phyloP scores from a whole-genome alignment of 2,797 vertebrate genomes.

The Euthynnus affinis region DNA sequence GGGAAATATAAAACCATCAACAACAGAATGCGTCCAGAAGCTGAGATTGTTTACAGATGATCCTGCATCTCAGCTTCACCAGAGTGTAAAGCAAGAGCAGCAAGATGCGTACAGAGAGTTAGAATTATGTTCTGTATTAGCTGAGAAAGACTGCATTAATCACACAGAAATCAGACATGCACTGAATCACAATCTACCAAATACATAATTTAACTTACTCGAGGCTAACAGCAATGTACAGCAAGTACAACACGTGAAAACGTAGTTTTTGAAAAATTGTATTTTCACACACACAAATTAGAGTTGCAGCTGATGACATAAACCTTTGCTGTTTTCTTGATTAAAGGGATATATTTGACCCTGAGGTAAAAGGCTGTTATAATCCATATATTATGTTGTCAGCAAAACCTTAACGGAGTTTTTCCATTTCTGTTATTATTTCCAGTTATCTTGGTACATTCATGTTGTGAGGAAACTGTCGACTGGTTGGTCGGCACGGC shows the following conservation, averaged over 20 bases:
- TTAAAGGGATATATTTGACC: not conserved
- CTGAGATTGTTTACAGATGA: slow-evolving; percentile 24
- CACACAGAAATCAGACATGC: not conserved
- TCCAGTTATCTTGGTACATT: not conserved
- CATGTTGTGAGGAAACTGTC: not conserved
- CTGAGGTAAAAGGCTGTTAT: not conserved
- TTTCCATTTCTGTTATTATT: not conserved
- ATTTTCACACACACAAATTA: slow-evolving; percentile 1
- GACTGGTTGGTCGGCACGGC: not conserved
- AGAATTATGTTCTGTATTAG: not conserved
- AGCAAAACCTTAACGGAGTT: not conserved
- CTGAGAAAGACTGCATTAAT: slow-evolving; percentile 6
- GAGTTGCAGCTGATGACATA: not conserved
- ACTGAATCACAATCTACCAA: slow-evolving; percentile 1
- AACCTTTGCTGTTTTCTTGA: not conserved
- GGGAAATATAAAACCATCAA: not conserved
- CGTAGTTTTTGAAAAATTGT: not conserved
- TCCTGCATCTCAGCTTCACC: not conserved
- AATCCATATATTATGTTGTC: not conserved
- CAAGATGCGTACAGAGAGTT: slow-evolving; percentile 10
- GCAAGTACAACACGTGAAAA: not conserved
- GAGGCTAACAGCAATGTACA: not conserved
- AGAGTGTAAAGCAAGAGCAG: not conserved
- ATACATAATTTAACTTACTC: slow-evolving; percentile 20
- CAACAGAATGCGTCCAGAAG: not conserved